Percentiles rank a stretch among this genome's conserved stretches.
phyloP scores from a whole-genome alignment of 92 coral and sea anemone species.

The Phenganax stokvisi region DNA sequence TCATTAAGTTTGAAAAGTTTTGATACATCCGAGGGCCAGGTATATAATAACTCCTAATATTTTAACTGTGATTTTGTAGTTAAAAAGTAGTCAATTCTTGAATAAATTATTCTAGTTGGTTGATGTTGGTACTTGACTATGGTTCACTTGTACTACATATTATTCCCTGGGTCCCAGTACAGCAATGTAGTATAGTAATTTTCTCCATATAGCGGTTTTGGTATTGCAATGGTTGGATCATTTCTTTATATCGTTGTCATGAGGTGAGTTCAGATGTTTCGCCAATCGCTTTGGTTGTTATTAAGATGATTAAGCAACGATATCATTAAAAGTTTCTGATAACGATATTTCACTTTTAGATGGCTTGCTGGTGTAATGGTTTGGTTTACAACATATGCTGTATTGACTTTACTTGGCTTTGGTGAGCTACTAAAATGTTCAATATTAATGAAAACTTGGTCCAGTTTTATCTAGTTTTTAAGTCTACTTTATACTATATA shows the following conservation, averaged over 20 bases:
- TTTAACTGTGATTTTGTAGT: too few relatives aligned
- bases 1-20: too few relatives aligned
- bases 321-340: background rate
- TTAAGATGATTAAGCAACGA: background rate
- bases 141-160: background rate
- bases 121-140: too few relatives aligned
- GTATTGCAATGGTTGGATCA: conserved; percentile 90
- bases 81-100: too few relatives aligned
- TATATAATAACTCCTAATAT: too few relatives aligned
- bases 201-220: conserved; percentile 65
- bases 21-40: too few relatives aligned
- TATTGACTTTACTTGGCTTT: conserved; percentile 74
- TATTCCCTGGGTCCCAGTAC: background rate
- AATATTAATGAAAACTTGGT: background rate
- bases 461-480: too few relatives aligned
- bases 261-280: conserved; percentile 56
- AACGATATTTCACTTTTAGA: conserved; percentile 29
- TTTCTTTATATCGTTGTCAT: conserved; percentile 78
- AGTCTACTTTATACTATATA: background rate
- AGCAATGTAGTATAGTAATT: background rate
- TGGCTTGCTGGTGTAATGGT: conserved; percentile 93
- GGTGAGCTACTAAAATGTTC: conserved; percentile 48
- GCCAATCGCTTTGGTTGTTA: background rate
- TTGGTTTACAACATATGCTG: conserved; percentile 87
- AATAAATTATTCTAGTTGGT: too few relatives aligned